Evolutionary conservation across 2,113 vertebrate species (phyloP).

Genomic region (Larimichthys polyactis): DNA sequence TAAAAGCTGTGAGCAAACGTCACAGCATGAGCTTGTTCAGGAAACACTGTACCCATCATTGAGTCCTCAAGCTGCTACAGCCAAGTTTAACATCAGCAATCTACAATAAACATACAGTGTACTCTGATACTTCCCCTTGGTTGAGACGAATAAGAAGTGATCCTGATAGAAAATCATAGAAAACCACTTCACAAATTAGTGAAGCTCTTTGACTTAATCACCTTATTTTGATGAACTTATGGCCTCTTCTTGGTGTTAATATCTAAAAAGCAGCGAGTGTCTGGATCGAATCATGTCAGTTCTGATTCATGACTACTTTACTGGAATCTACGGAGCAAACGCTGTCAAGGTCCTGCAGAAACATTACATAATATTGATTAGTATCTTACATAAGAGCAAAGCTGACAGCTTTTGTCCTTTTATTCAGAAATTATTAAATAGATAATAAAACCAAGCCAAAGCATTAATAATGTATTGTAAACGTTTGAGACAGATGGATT

Average conservation of each 20-base stretch:
- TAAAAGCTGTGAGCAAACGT: slow-evolving; percentile 49
- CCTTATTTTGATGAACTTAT: background rate
- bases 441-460: background rate
- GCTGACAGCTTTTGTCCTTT: background rate
- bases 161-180: background rate
- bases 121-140: slow-evolving; percentile 20
- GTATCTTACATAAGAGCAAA: background rate
- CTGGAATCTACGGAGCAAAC: slow-evolving; percentile 19
- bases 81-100: slow-evolving; percentile 21
- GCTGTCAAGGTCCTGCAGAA: background rate
- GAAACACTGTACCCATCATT: slow-evolving; percentile 35
- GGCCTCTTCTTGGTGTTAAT: slow-evolving; percentile 7
- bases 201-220: background rate
- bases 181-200: slow-evolving; percentile 2
- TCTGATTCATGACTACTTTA: slow-evolving; percentile 35
- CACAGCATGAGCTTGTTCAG: slow-evolving; percentile 34
- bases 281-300: slow-evolving; percentile 56
- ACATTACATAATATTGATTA: slow-evolving; percentile 15
- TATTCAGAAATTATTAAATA: background rate
- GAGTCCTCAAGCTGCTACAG: slow-evolving; percentile 19
- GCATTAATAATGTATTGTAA: background rate
- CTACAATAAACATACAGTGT: slow-evolving; percentile 48
- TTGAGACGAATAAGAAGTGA: background rate
- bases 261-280: slow-evolving; percentile 15
- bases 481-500: background rate